phyloP scores from a whole-genome alignment of 2,888 invertebrate genomes.

The Nemoura dubitans region DNA sequence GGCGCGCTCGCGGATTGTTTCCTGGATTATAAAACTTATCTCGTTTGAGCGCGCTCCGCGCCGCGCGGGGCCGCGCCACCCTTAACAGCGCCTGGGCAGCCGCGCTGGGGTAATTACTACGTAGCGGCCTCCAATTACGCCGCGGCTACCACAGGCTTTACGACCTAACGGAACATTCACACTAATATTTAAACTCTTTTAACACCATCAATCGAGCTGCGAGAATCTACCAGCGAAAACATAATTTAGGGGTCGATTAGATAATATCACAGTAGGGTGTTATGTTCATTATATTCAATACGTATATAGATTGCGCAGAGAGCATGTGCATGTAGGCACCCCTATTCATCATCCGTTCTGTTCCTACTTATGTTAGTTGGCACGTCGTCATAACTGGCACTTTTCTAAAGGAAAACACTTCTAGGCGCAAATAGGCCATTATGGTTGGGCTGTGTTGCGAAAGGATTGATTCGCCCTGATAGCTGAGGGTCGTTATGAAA shows the following conservation, averaged over 20 bases:
- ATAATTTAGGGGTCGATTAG: conserved; percentile 29
- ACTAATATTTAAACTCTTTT: conserved; percentile 27
- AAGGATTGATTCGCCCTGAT: conserved; percentile 24
- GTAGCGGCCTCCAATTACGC: conserved; percentile 27
- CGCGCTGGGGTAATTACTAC: background rate
- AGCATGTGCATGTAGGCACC: conserved; percentile 33
- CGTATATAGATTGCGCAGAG: background rate
- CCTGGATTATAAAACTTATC: conserved; percentile 19
- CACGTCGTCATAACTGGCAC: conserved; percentile 35
- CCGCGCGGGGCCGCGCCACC: background rate
- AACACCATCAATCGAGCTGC: conserved; percentile 7
- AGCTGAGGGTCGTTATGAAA: background rate
- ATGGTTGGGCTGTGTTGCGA: conserved; percentile 2
- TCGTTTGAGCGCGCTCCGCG: background rate
- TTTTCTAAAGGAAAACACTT: conserved; percentile 36
- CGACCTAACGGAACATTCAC: conserved; percentile 38
- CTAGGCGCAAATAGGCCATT: conserved; percentile 25
- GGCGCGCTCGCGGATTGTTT: conserved; percentile 18
- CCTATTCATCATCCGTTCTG: conserved; percentile 37
- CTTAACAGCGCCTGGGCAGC: background rate
- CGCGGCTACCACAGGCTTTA: background rate
- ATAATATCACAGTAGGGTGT: conserved; percentile 21
- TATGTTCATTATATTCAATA: conserved; percentile 40
- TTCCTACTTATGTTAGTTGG: conserved; percentile 27
- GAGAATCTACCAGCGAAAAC: background rate